A percentile compares a stretch with the other conserved stretches of the same genome.
Conservation (phyloP, 2,797 vertebrate species). For the Gambusia yucatana region DNA sequence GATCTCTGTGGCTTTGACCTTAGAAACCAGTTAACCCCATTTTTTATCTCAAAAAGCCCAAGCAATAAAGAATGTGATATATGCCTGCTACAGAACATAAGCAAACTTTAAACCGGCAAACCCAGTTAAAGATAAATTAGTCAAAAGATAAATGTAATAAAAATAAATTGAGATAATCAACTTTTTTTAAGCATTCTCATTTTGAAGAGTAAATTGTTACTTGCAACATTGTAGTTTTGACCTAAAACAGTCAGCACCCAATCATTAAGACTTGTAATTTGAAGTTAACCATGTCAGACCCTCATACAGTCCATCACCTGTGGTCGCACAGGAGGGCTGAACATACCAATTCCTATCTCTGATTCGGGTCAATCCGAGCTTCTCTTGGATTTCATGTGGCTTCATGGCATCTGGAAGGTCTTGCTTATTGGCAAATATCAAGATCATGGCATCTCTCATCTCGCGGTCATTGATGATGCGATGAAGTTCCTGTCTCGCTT, state of each 20-base stretch:
- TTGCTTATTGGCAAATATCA: slow-evolving; percentile 99
- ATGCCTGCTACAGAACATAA: slow-evolving; percentile 77
- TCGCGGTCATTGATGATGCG: slow-evolving; percentile 99
- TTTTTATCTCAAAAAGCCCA: slow-evolving; percentile 64
- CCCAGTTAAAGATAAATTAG: slow-evolving; percentile 83
- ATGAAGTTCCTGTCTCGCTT: slow-evolving; percentile 98
- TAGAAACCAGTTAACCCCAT: slow-evolving; percentile 66
- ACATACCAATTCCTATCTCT: slow-evolving; percentile 99
- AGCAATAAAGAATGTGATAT: slow-evolving; percentile 71
- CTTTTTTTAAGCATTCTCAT: slow-evolving; percentile 83
- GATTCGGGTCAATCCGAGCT: slow-evolving; percentile 98
- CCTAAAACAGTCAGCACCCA: slow-evolving; percentile 87
- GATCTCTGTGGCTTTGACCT: slow-evolving; percentile 76
- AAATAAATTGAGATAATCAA: slow-evolving; percentile 85
- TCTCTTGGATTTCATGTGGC: slow-evolving; percentile 99
- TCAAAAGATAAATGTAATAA: slow-evolving; percentile 80
- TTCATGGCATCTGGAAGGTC: slow-evolving; percentile 99
- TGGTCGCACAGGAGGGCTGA: slow-evolving; percentile 98
- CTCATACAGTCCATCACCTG: slow-evolving; percentile 98
- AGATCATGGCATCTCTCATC: slow-evolving; percentile 99
- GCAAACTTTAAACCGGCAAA: slow-evolving; percentile 82
- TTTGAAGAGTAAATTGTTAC: slow-evolving; percentile 84
- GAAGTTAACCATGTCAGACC: slow-evolving; percentile 99
- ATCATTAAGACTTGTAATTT: slow-evolving; percentile 99
- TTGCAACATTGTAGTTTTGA: slow-evolving; percentile 81